Evolutionary conservation across 2,888 invertebrate species (phyloP), one percentile per base, ranked within the genome.

Genomic region (Andrena bicolor): DNA sequence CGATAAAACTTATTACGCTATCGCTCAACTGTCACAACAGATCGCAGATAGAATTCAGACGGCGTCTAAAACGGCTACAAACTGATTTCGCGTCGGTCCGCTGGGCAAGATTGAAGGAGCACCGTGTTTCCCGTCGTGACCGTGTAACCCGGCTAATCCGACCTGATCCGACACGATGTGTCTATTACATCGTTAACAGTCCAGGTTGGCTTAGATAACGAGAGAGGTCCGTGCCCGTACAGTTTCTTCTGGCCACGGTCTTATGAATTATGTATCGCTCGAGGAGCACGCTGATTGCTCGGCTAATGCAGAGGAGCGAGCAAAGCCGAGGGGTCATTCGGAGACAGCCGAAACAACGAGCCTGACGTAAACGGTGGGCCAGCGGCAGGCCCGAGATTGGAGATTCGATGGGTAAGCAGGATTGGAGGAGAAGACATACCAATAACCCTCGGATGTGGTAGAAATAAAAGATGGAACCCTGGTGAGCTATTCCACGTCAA

Each of bases 21-120:
- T 91, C 90, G 86, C 86, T 90, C 90, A 89, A 85, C 88, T 90
- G 91, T 90, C 91, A 90, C 85, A 91, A 91, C 84, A 91, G 90
- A 91, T 90, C 84, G 79, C 69, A 88, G 91, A 91, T 90, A 91
- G 85, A 88, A 89, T 90, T 88, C 82, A 68, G 76, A 70, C 71
- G 73, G 72, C 72, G 86, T 86, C 87, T 78, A 72, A 86, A 85
- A 78, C 66, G 83, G 56, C 63, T 78, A 74, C 78, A 80, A 75
- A 79, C 78, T 78, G 83, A 88, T 86, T 87, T 85, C 66, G 78
- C 73, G 66, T 58, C 71, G 84, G 70, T 71, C 58, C 70, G 72
- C 56, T 74, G 86, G 71, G 28, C 78, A 68, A 8, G 81, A 68
- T 80, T 60, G 76, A 76, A 75, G 79, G 68, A 70, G 64, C 70